phyloP scores from a whole-genome alignment of 2,113 vertebrate genomes.

The Pica pica region DNA sequence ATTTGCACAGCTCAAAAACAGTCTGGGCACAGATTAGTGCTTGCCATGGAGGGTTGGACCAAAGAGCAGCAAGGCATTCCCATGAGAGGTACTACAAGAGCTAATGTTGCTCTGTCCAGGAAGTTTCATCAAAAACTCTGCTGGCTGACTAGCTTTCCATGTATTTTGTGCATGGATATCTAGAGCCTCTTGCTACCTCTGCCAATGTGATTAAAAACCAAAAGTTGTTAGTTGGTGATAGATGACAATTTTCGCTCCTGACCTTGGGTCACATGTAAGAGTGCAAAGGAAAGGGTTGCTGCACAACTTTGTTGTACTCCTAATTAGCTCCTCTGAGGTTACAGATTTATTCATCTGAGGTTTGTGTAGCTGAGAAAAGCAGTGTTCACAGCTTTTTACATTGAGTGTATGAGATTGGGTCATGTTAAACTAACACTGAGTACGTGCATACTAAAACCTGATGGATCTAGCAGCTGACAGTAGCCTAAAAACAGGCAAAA shows the following conservation, averaged over 20 bases:
- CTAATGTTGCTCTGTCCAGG: background rate
- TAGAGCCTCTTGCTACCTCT: background rate
- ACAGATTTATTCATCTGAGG: background rate
- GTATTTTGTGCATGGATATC: background rate
- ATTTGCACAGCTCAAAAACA: background rate
- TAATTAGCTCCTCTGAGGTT: conserved; percentile 28
- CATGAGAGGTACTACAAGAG: background rate
- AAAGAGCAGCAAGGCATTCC: background rate
- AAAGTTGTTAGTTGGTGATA: background rate
- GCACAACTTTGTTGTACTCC: background rate
- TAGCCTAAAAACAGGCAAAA: background rate
- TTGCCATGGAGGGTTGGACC: background rate
- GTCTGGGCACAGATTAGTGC: background rate
- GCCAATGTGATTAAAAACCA: background rate
- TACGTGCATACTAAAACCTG: rapidly evolving
- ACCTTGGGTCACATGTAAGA: background rate
- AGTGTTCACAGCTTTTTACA: background rate
- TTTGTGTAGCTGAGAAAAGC: background rate
- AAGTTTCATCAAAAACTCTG: background rate
- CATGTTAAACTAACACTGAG: background rate
- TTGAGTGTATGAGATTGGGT: background rate
- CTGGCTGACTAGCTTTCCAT: background rate
- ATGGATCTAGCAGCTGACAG: background rate
- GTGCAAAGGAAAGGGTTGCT: background rate
- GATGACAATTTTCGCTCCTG: background rate